Evolutionary conservation across 2,888 invertebrate genomes (phyloP), one percentile per base, ranked within the genome.

Genomic region (Drosophila anomelani): DNA sequence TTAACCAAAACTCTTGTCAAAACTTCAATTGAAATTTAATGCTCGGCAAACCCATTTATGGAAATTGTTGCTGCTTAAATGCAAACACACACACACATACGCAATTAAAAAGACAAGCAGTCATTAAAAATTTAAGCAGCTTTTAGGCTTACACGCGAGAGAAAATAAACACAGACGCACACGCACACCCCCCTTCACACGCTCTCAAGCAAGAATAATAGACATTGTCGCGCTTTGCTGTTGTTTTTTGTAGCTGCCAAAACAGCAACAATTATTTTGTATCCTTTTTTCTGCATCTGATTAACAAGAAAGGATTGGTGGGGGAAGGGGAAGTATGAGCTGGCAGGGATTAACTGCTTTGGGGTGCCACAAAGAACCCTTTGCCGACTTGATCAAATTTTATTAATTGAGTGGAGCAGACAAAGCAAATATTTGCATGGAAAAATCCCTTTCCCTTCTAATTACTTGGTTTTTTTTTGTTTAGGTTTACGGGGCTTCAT

Each of bases 31-130:
- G 56, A 60, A 60, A 60, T 62, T 61, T 47, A 62, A n/a, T 34
- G 32, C 62, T 63, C 3, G 17, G n/a, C 64, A 34, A 63, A 26
- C 26, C 29, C 20, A 36, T 67, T 44, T 15, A 44, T 54, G 44
- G 4, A 54, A 69, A 67, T 67, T 39, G 44, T 71, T 51, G 61
- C 58, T 58, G 29, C 71, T 71, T 17, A 46, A 34, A 47, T 17
- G 32, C 58, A 56, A 59, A 38, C 74, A 63, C 56, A 68, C 76
- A 68, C 76, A 38, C 72, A 63, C 60, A 68, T 72, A 76, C 72
- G 89, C 85, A 88, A 89, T 89, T 88, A 89, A 89, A 85, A 89
- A 85, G 76, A 88, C 85, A 85, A 85, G 88, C 86, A 89, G 85
- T 83, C 88, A 85, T 85, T 89, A 85, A 89, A 85, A 89, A 85